Conservation (phyloP, 2,113 vertebrate genomes). For the Carlito syrichta region DNA sequence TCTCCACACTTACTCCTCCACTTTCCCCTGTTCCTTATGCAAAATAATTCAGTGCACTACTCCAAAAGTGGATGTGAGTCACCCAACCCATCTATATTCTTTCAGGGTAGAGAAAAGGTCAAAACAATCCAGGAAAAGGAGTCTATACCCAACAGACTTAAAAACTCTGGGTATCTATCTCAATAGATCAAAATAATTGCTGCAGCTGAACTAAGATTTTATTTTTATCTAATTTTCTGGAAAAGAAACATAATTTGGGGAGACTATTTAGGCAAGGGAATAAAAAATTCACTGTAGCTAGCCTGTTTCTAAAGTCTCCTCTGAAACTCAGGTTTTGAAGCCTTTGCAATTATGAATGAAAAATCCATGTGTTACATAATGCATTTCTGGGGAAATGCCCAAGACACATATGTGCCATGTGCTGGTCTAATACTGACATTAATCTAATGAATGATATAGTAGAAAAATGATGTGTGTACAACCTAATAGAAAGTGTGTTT, state of each 20-base stretch:
- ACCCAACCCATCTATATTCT: not conserved
- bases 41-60: conserved; percentile 66
- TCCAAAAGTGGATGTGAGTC: conserved; percentile 53
- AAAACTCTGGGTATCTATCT: not conserved
- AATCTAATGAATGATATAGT: conserved; percentile 55
- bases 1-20: conserved; percentile 45
- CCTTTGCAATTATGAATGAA: conserved; percentile 47
- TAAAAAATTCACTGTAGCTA: conserved; percentile 40
- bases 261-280: not conserved
- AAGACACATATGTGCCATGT: not conserved
- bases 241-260: conserved; percentile 20
- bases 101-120: conserved; percentile 47
- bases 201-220: conserved; percentile 16
- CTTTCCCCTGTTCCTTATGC: conserved; percentile 55
- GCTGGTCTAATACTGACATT: conserved; percentile 40
- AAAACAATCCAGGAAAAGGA: not conserved
- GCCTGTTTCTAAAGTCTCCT: conserved; percentile 26
- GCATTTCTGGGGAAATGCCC: conserved; percentile 15
- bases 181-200: conserved; percentile 27
- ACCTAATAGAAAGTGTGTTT: conserved; percentile 56
- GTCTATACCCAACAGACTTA: not conserved
- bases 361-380: conserved; percentile 40
- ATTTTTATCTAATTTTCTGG: conserved; percentile 33
- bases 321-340: conserved; percentile 42
- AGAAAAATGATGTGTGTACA: conserved; percentile 38